Evolutionary conservation across 2,888 invertebrate species (phyloP).

Genomic region (Hanleya hanleyi): DNA sequence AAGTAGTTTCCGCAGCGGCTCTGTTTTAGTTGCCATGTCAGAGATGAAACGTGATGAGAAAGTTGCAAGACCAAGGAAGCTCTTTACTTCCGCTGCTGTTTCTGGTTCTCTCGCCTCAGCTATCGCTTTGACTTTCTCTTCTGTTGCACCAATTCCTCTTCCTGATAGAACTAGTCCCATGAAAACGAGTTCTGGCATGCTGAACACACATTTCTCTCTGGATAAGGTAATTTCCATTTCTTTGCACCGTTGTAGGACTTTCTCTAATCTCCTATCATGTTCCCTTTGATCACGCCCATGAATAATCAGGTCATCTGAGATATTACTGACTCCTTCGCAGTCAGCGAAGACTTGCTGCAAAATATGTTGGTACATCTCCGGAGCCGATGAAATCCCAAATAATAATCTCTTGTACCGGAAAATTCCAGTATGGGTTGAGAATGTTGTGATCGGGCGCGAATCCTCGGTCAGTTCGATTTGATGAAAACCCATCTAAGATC

Average conservation of each 20-base stretch:
- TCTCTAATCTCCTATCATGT: constrained; percentile 31
- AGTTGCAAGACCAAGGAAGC: constrained; percentile 35
- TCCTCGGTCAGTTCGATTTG: constrained; percentile 42
- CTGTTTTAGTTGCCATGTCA: constrained; percentile 32
- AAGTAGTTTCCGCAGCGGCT: constrained; percentile 19
- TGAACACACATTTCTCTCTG: constrained; percentile 21
- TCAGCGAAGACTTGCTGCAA: constrained; percentile 29
- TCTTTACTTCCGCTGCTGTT: background rate
- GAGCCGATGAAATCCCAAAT: constrained; percentile 43
- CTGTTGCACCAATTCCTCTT: background rate
- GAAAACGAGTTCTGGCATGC: constrained; percentile 19
- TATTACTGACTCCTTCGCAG: constrained; percentile 28
- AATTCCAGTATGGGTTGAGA: constrained; percentile 43
- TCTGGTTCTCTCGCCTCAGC: constrained; percentile 6
- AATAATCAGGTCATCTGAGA: constrained; percentile 42
- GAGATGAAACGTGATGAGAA: constrained; percentile 31
- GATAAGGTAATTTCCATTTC: constrained; percentile 20
- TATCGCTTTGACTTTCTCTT: constrained; percentile 14
- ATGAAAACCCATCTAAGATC: constrained; percentile 48
- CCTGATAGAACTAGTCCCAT: constrained; percentile 13
- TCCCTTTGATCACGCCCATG: constrained; percentile 30
- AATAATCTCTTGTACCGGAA: constrained; percentile 42
- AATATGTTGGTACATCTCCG: constrained; percentile 43
- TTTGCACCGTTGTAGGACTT: constrained; percentile 11
- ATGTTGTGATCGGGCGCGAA: constrained; percentile 49